Evolutionary conservation across 1,140 invertebrate species (phyloP).

Genomic region (Eufriesea mexicana): DNA sequence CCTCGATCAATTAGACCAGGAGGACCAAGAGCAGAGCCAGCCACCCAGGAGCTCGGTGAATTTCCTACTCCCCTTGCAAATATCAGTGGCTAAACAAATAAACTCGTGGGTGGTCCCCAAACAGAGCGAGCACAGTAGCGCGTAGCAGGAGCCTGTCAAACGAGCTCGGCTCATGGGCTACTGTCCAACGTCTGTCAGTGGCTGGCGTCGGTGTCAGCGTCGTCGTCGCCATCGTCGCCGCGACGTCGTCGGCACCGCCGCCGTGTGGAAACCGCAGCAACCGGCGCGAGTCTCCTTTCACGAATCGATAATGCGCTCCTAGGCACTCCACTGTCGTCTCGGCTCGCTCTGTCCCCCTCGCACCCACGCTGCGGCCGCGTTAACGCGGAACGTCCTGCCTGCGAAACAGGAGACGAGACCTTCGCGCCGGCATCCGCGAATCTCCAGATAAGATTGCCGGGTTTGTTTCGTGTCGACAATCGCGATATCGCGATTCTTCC

Average conservation of each 20-base stretch:
- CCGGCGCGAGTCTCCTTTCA: conserved; percentile 38
- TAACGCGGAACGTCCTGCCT: neutral
- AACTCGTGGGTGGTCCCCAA: neutral
- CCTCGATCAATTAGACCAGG: neutral
- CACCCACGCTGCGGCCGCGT: neutral
- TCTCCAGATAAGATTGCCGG: conserved; percentile 4
- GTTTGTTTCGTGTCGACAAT: neutral
- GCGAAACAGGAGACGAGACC: neutral
- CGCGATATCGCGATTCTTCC: neutral
- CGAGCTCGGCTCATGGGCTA: neutral
- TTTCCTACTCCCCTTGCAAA: too few species aligned
- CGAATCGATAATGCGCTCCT: conserved; percentile 60
- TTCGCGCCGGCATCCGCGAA: neutral
- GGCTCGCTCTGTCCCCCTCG: neutral
- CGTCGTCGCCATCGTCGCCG: neutral
- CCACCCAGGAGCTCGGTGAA: neutral
- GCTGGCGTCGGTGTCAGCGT: conserved; percentile 11
- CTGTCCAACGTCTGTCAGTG: conserved; percentile 44
- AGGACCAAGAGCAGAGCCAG: rapidly evolving
- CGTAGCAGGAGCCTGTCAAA: conserved; percentile 5
- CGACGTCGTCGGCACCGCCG: conserved; percentile 23
- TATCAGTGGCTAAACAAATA: neutral
- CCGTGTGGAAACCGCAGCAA: conserved; percentile 50
- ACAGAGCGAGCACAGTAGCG: neutral
- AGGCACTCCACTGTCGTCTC: conserved; percentile 3